Percentiles rank a stretch among this genome's conserved stretches.
Evolutionary conservation across 2,888 invertebrate species (phyloP).

Genomic region (Pyrrhosoma nymphula): DNA sequence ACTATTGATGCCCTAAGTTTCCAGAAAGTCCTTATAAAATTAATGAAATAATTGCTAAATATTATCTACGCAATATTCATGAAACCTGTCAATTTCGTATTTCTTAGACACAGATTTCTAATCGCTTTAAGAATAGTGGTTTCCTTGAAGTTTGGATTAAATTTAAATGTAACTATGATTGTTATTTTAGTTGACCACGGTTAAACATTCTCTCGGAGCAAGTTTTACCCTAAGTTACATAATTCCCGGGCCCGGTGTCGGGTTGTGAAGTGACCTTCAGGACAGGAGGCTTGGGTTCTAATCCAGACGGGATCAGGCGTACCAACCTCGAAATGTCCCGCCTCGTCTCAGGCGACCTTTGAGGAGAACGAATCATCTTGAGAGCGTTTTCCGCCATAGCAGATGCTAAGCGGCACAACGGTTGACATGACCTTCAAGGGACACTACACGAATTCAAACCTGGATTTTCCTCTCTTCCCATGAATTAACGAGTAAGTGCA

Average conservation of each 20-base stretch:
- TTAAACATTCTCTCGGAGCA: neutral
- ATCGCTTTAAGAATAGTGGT: too few relatives aligned
- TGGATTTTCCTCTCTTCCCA: neutral
- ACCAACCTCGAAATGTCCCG: neutral
- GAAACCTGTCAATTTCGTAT: too few relatives aligned
- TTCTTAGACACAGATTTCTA: too few relatives aligned
- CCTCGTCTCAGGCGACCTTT: neutral
- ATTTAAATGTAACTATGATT: too few relatives aligned
- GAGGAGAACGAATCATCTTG: conserved; percentile 8
- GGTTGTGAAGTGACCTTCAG: conserved; percentile 2
- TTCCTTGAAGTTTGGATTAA: too few relatives aligned
- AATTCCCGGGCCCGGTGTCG: neutral
- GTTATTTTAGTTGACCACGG: neutral
- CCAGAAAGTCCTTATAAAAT: too few relatives aligned
- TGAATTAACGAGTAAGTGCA: neutral
- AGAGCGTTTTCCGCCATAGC: neutral
- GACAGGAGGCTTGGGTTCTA: conserved; percentile 32
- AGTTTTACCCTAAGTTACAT: neutral
- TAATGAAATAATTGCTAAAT: too few relatives aligned
- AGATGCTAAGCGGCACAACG: neutral
- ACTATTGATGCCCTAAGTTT: too few relatives aligned
- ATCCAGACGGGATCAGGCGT: neutral
- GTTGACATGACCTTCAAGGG: neutral
- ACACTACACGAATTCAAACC: neutral
- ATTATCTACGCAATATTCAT: too few relatives aligned